Percentiles rank a stretch among this genome's conserved stretches.
These are phyloP conservation scores for Tenualosa ilisha DNA, from an alignment of 2,797 vertebrate species.

Conservation along the genomic window DNA sequence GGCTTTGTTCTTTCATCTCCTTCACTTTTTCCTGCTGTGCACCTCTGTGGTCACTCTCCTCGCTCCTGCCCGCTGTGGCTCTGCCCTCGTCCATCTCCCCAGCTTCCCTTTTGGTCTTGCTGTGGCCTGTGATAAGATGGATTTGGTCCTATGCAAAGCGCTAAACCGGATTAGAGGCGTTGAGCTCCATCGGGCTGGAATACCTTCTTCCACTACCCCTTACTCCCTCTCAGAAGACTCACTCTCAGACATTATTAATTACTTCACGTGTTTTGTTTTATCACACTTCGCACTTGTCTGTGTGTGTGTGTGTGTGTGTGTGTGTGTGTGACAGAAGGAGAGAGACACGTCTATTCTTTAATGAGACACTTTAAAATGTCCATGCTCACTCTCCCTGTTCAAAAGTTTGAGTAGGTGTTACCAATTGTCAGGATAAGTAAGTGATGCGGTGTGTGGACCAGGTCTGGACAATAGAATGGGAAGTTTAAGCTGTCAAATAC, in stretches of 20 bases:
- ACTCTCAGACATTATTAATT: background rate
- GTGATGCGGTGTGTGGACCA: background rate
- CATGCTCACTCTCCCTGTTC: too few species aligned
- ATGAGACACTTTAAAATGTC: too few species aligned
- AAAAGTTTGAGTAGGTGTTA: background rate
- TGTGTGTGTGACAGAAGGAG: too few species aligned
- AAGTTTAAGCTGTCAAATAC: background rate
- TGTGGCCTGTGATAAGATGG: constrained; percentile 52
- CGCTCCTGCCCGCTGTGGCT: background rate
- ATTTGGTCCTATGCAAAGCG: constrained; percentile 55
- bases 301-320: too few species aligned
- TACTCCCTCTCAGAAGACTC: background rate
- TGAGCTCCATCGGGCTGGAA: constrained; percentile 47
- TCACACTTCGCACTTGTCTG: background rate
- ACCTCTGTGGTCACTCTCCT: background rate
- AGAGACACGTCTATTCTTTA: too few species aligned
- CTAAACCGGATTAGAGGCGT: constrained; percentile 60
- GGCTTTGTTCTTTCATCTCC: background rate
- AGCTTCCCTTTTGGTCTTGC: constrained; percentile 19
- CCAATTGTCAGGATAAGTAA: background rate
- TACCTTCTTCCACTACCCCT: constrained; percentile 37
- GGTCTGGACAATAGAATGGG: background rate
- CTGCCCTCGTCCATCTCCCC: constrained; percentile 3
- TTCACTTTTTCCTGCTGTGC: background rate
- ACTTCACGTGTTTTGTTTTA: background rate